phyloP scores from a whole-genome alignment of 2,797 vertebrate genomes.

The Danio kyathit region DNA sequence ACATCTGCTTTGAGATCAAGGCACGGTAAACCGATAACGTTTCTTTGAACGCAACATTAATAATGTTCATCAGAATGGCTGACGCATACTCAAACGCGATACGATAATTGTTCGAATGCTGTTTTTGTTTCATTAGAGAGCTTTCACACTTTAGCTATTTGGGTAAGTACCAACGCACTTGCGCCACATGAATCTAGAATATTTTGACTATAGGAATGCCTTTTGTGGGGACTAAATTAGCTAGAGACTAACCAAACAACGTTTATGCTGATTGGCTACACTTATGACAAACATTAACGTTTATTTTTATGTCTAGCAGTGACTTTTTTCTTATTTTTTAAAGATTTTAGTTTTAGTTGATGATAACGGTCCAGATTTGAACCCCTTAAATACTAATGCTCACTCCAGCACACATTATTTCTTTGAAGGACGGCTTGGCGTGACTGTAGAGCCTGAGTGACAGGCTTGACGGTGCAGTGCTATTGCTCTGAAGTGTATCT shows the following conservation, averaged over 20 bases:
- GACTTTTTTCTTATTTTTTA: not conserved
- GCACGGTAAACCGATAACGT: conserved; percentile 38
- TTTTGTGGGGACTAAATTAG: no score
- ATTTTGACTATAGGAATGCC: no score
- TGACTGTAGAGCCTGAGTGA: conserved; percentile 26
- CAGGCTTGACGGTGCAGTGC: not conserved
- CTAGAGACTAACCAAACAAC: no score
- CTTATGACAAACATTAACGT: no score
- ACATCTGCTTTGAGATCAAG: conserved; percentile 56
- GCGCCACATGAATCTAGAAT: no score
- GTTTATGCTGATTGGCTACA: no score
- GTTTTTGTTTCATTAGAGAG: not conserved
- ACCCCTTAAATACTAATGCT: not conserved
- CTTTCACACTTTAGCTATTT: no score
- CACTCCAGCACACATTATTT: not conserved
- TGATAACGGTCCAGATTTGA: not conserved
- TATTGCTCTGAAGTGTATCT: conserved; percentile 30
- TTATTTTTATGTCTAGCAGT: not conserved
- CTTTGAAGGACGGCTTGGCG: not conserved
- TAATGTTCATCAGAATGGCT: conserved; percentile 24
- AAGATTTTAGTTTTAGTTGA: not conserved
- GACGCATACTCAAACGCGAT: conserved; percentile 1
- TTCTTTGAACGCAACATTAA: conserved; percentile 48
- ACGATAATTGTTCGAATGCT: not conserved
- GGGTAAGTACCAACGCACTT: no score